These are phyloP conservation scores for Diachasma alloeum DNA, from an alignment of 1,140 invertebrate species.

Conservation along the genomic window DNA sequence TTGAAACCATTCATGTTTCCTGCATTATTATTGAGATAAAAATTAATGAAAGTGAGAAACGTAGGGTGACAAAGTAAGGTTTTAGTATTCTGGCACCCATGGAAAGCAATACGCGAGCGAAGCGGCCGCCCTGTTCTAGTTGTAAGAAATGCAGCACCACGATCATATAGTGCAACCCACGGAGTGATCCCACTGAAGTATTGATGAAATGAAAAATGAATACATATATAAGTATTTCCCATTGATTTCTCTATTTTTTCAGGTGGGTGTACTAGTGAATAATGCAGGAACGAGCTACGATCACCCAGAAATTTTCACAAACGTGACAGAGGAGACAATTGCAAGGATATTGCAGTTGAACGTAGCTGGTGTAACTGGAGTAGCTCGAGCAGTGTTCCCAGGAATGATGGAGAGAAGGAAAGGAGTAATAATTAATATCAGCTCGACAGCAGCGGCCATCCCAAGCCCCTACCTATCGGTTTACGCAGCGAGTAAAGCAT, in stretches of 20 bases:
- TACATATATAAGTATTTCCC: too few species aligned
- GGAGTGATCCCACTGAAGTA: too few species aligned
- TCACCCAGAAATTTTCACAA: conserved; percentile 85
- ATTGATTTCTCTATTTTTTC: neutral
- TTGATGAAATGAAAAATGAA: too few species aligned
- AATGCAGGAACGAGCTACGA: conserved; percentile 94
- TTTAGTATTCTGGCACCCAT: too few species aligned
- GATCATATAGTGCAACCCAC: too few species aligned
- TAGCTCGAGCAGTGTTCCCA: conserved; percentile 81
- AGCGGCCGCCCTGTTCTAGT: too few species aligned
- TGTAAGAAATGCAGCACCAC: too few species aligned
- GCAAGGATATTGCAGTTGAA: conserved; percentile 67
- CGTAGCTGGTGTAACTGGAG: conserved; percentile 70
- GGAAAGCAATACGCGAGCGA: too few species aligned
- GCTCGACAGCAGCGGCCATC: conserved; percentile 82
- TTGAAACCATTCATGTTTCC: too few species aligned
- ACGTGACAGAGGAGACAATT: conserved; percentile 68
- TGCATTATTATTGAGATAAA: too few species aligned
- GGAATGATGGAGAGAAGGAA: conserved; percentile 84
- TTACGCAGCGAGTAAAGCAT: conserved; percentile 92
- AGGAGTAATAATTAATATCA: conserved; percentile 92
- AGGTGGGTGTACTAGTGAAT: conserved; percentile 91
- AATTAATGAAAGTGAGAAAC: too few species aligned
- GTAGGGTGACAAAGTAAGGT: too few species aligned
- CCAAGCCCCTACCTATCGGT: conserved; percentile 86